A percentile compares a stretch with the other conserved stretches of the same genome.
Conservation (phyloP, 2,797 vertebrate species). For the Poliocrania exsul region DNA sequence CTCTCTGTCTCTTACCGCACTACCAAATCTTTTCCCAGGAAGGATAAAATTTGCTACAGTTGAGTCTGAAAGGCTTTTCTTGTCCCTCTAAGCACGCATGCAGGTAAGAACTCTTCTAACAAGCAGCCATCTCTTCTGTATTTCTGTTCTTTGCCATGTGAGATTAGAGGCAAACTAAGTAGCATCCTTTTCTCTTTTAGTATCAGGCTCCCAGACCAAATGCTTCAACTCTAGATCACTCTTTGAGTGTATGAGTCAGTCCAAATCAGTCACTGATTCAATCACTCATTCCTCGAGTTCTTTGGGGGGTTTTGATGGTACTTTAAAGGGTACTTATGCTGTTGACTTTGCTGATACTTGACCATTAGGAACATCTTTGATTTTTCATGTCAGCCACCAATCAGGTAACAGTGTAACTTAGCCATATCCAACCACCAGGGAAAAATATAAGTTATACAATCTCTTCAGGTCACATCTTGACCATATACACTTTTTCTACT, state of each 20-base stretch:
- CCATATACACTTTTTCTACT: rapidly evolving
- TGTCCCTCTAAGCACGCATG: neutral
- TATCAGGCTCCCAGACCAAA: neutral
- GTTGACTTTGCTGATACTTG: neutral
- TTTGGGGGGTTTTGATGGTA: neutral
- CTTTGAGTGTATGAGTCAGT: neutral
- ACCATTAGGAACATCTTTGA: neutral
- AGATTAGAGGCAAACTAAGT: neutral
- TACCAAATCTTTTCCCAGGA: neutral
- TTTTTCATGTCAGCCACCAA: neutral
- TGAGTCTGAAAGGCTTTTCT: neutral
- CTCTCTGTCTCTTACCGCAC: neutral
- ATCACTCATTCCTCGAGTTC: neutral
- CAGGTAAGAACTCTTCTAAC: neutral
- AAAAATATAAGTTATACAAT: neutral
- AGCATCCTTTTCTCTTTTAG: neutral
- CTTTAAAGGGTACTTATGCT: neutral
- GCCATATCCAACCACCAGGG: rapidly evolving
- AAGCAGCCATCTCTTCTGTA: rapidly evolving
- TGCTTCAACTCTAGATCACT: neutral
- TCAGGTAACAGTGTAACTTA: neutral
- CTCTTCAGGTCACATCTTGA: neutral
- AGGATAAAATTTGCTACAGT: neutral
- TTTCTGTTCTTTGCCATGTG: neutral
- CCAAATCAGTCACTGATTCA: neutral